phyloP scores from a whole-genome alignment of 2,113 vertebrate species.

The Vicugna pacos region DNA sequence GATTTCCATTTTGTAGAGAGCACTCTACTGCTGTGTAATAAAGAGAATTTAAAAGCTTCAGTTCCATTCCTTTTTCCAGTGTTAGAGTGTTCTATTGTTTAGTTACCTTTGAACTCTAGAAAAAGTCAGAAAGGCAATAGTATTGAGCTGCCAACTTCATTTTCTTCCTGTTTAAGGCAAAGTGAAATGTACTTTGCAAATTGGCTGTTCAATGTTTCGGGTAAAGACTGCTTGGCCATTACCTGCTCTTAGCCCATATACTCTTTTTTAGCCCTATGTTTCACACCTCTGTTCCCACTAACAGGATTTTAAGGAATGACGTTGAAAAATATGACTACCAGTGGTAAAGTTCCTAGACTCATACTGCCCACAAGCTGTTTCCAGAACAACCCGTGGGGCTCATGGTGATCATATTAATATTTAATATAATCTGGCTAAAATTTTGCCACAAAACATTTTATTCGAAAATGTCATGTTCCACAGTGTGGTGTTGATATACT shows the following conservation, averaged over 20 bases:
- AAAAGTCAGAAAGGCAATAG: slow-evolving; percentile 8
- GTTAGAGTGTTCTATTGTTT: background rate
- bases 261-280: background rate
- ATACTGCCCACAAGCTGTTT: background rate
- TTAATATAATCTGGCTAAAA: background rate
- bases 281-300: background rate
- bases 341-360: background rate
- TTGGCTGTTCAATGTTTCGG: background rate
- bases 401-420: background rate
- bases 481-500: background rate
- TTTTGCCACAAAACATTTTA: slow-evolving; percentile 22
- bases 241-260: background rate
- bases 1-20: background rate
- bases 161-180: background rate
- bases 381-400: background rate
- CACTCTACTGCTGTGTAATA: background rate
- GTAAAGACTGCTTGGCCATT: background rate
- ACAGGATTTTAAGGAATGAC: background rate
- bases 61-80: background rate
- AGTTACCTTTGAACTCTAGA: background rate
- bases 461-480: background rate
- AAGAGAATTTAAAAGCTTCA: background rate
- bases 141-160: background rate
- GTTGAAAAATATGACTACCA: background rate
- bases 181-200: background rate